A percentile compares a stretch with the other conserved stretches of the same genome.
These are phyloP conservation scores for Plemyria rubiginata DNA, from an alignment of 2,888 invertebrate genomes.

Conservation along the genomic window DNA sequence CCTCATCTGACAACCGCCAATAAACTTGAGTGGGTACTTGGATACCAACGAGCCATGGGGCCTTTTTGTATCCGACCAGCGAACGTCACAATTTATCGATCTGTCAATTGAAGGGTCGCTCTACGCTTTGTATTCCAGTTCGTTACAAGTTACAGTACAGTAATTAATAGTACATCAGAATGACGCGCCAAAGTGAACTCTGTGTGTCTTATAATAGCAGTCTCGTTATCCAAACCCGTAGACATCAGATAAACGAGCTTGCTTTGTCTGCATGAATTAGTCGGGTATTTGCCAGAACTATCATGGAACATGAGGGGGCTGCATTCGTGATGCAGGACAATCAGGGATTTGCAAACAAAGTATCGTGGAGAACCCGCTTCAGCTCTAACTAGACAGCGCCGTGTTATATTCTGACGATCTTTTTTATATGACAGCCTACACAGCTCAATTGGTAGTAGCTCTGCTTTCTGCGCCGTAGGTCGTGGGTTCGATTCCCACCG, in stretches of 20 bases:
- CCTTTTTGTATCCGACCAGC: too few relatives aligned
- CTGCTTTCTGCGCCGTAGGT: too few relatives aligned
- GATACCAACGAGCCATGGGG: too few relatives aligned
- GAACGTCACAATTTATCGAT: neutral
- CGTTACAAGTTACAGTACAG: neutral
- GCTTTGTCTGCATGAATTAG: slow-evolving; percentile 19
- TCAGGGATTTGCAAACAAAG: neutral
- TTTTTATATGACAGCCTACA: too few relatives aligned
- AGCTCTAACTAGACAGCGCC: too few relatives aligned
- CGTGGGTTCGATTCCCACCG: too few relatives aligned
- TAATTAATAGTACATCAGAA: neutral
- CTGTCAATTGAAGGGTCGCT: neutral
- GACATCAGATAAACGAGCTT: slow-evolving; percentile 5
- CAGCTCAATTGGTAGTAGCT: too few relatives aligned
- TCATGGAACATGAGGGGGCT: neutral
- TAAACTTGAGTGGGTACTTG: too few relatives aligned
- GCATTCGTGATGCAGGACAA: neutral
- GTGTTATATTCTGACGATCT: too few relatives aligned
- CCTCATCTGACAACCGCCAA: too few relatives aligned
- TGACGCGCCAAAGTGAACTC: neutral
- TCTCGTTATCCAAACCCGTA: neutral
- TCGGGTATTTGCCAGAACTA: slow-evolving; percentile 5
- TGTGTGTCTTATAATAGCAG: neutral
- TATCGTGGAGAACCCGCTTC: too few relatives aligned
- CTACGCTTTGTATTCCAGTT: neutral